Percentiles rank a stretch among this genome's conserved stretches.
These are phyloP conservation scores for Enteromius trimaculatus DNA, from an alignment of 2,797 vertebrate genomes.

Conservation along the genomic window DNA sequence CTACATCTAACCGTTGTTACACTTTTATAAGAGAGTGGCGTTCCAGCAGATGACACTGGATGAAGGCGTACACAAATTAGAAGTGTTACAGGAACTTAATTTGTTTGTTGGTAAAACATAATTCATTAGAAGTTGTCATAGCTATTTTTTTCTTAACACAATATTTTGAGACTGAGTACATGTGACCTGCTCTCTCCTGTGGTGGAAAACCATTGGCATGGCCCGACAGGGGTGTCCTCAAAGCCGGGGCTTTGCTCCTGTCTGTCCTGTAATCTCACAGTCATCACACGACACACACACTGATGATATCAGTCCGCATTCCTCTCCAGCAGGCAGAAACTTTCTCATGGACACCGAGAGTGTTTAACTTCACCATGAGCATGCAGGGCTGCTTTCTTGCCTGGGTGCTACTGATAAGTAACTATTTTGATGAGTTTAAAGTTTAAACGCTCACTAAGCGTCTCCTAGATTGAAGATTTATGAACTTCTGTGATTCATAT, in stretches of 20 bases:
- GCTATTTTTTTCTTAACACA: not conserved
- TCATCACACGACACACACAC: conserved; percentile 58
- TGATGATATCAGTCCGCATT: conserved; percentile 47
- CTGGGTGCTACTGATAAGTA: conserved; percentile 44
- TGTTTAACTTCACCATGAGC: not conserved
- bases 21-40: not conserved
- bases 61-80: not conserved
- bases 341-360: conserved; percentile 14
- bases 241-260: conserved; percentile 52
- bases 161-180: not conserved
- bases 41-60: not conserved
- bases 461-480: conserved; percentile 2
- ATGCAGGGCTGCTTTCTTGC: not conserved
- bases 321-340: conserved; percentile 12
- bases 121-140: not conserved
- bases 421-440: conserved; percentile 36
- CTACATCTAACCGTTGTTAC: not conserved
- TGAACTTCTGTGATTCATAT: conserved; percentile 31
- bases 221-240: conserved; percentile 31
- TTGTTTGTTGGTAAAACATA: not conserved
- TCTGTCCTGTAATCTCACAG: conserved; percentile 62
- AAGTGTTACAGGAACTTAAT: not conserved
- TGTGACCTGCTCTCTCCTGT: not conserved
- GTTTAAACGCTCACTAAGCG: not conserved
- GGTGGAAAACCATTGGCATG: conserved; percentile 16